Base-by-base conservation (phyloP, 2,888 invertebrate genomes). In the Diplolepis rosae region DNA sequence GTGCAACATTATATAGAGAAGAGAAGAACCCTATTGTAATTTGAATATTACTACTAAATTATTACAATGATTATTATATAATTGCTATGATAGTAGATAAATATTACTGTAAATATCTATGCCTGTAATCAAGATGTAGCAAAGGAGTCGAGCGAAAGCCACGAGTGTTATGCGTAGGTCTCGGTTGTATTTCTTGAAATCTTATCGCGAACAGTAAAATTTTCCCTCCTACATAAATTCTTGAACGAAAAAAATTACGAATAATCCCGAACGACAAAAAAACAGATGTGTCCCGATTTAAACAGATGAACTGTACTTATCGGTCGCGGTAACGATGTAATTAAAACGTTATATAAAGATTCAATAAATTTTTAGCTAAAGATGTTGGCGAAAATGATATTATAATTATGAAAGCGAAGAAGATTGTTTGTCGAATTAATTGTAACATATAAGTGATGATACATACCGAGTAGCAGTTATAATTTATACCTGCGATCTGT, bases 1-100 rank as follows among this genome's bases (percentile, higher is more conserved):
- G 87, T 87, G 87, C 87, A 87, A 87, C 87, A 86, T 86, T 87
- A 86, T 86, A 86, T 86, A 83, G 82, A 70, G 75, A 69, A 72
- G 65, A 71, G 72, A 76, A 78, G 80, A 81, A 81, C 78, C 84
- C 80, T 85, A 84, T 87, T 87, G 86, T 87, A 87, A 87, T 87
- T 87, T 85, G 86, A 84, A 83, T 82, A 86, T 77, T 76, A 80
- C 72, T 76, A 81, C 78, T 80, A 82, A 82, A 80, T 82, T 80
- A 82, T 82, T 82, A 78, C 81, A 72, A 74, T 76, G 66, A 68
- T 73, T 56, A 69, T 68, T n/a, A 61, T 69, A 71, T 68, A 30
- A 28, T 54, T 65, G 52, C 45, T 70, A 72, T 66, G 67, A 79
- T 75, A 80, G 82, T 83, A 85, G 82, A 79, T 82, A 84, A 82